Conservation (phyloP, 2,888 invertebrate genomes). For the Diploptera punctata region DNA sequence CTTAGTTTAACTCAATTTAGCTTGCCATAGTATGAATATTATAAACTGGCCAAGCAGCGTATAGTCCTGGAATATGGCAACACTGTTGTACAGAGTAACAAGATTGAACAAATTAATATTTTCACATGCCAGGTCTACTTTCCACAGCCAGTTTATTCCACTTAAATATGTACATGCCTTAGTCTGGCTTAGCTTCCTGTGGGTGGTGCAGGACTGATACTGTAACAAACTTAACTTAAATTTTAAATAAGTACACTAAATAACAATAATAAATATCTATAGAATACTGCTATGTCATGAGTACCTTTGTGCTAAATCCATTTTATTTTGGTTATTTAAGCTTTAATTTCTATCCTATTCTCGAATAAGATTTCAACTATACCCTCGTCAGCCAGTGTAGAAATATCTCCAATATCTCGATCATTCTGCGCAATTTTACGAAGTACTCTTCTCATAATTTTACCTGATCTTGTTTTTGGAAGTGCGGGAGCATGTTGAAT, state of each 20-base stretch:
- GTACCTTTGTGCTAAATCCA: background rate
- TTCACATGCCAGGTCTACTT: no score
- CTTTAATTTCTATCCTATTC: constrained; percentile 56
- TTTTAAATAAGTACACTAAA: constrained; percentile 18
- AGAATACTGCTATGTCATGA: constrained; percentile 23
- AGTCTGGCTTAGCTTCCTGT: no score
- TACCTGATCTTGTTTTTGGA: constrained; percentile 97
- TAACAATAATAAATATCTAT: constrained; percentile 29
- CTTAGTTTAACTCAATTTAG: no score
- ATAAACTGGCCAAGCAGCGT: no score
- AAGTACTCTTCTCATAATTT: constrained; percentile 96
- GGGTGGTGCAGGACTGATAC: no score
- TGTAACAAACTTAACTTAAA: background rate
- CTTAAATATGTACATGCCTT: no score
- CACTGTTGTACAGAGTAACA: no score
- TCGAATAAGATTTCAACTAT: constrained; percentile 83
- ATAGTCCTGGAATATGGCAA: no score
- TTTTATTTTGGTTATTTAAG: background rate
- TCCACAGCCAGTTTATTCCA: no score
- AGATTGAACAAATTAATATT: no score
- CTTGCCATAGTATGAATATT: no score
- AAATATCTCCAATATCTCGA: constrained; percentile 87
- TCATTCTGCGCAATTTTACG: constrained; percentile 93
- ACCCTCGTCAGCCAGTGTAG: constrained; percentile 92
- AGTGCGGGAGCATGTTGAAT: constrained; percentile 93